Conservation (phyloP, 2,113 vertebrate species). For the Anas platyrhynchos region DNA sequence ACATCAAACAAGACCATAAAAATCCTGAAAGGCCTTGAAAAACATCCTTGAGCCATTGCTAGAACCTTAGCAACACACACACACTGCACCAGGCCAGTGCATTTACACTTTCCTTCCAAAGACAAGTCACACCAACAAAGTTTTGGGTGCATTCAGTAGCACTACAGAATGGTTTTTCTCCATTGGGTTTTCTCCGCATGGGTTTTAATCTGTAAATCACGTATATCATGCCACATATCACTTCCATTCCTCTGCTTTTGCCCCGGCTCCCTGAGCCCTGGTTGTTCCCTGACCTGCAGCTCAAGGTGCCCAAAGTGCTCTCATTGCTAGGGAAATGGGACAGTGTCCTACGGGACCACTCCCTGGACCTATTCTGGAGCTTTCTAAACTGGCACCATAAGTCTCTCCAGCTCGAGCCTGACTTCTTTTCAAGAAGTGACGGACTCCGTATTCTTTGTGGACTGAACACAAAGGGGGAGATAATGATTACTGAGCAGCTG, state of each 20-base stretch:
- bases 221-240: neutral
- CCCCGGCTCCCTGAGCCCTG: neutral
- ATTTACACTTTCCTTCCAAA: neutral
- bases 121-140: neutral
- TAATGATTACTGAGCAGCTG: neutral
- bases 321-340: neutral
- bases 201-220: neutral
- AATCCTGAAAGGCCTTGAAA: neutral
- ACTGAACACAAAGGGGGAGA: neutral
- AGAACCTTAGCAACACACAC: neutral
- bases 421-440: neutral
- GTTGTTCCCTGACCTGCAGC: neutral
- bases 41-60: neutral
- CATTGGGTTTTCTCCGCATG: neutral
- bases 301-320: neutral
- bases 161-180: neutral
- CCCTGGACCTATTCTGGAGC: neutral
- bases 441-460: neutral
- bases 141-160: neutral
- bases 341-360: neutral
- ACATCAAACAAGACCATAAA: neutral
- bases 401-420: neutral
- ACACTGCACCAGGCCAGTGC: neutral
- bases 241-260: neutral
- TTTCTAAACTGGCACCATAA: neutral